Conservation (phyloP, 1,140 invertebrate genomes). For the Drosophila malerkotliana region DNA sequence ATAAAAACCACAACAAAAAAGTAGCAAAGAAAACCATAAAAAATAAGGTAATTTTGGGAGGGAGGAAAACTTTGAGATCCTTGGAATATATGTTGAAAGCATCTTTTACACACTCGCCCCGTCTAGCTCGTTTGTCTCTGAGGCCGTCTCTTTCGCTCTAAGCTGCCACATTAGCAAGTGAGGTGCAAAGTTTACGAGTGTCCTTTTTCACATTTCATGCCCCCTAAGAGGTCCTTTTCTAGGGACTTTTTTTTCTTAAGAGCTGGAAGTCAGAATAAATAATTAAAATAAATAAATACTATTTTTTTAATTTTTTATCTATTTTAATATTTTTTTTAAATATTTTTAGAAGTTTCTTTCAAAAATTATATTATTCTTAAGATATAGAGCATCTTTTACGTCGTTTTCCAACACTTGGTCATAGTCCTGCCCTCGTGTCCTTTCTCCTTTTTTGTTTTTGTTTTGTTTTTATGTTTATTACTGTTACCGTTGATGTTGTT, state of each 20-base stretch:
- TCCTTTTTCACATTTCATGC: conserved; percentile 51
- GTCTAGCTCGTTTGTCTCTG: not conserved
- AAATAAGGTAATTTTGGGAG: not conserved
- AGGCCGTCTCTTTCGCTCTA: conserved; percentile 31
- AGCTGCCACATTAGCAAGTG: conserved; percentile 77
- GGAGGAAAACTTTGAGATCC: conserved; percentile 18
- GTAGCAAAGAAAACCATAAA: not conserved
- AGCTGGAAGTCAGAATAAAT: not conserved
- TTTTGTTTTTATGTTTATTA: conserved; percentile 25
- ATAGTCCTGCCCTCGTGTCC: not conserved
- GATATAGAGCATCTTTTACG: not conserved
- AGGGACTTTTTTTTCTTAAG: not conserved
- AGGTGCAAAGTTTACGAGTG: conserved; percentile 79
- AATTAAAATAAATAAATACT: not conserved
- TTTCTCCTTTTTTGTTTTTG: conserved; percentile 1
- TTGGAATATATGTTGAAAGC: conserved; percentile 29
- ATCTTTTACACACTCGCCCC: conserved; percentile 4
- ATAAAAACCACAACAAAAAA: not conserved
- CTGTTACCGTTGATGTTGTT: conserved; percentile 40
- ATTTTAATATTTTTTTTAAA: not conserved
- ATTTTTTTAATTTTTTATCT: not conserved
- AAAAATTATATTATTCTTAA: too few species aligned
- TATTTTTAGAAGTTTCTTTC: not conserved
- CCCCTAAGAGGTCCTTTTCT: not conserved
- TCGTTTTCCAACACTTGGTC: not conserved